These are phyloP conservation scores for Papilio elwesi DNA, from an alignment of 2,888 invertebrate genomes.

Conservation along the genomic window DNA sequence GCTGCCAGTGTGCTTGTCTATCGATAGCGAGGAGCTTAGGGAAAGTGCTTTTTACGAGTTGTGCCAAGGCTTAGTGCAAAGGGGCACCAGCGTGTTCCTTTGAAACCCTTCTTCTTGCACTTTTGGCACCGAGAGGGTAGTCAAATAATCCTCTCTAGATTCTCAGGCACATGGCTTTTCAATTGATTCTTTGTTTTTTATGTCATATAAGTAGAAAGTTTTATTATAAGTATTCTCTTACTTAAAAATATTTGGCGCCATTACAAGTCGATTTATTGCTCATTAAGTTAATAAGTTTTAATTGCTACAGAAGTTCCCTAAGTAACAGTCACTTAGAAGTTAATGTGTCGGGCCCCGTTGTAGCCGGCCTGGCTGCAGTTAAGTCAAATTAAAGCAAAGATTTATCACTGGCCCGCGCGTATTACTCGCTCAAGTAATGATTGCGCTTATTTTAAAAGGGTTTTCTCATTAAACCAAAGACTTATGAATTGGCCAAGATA, in stretches of 20 bases:
- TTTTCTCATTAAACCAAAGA: neutral
- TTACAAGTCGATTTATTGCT: conserved; percentile 6
- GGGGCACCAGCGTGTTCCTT: too few species aligned
- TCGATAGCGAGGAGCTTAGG: too few species aligned
- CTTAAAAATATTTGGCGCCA: neutral
- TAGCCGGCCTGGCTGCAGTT: conserved; percentile 3
- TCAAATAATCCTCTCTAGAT: too few species aligned
- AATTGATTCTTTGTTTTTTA: neutral
- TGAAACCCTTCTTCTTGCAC: too few species aligned
- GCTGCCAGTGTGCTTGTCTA: too few species aligned
- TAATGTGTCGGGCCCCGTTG: neutral
- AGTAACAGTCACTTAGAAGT: conserved; percentile 10
- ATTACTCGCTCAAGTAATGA: neutral
- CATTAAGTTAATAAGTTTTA: conserved; percentile 7
- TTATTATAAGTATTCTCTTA: neutral
- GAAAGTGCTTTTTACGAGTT: too few species aligned
- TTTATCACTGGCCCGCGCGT: conserved; percentile 14
- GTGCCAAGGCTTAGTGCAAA: too few species aligned
- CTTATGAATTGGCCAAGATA: neutral
- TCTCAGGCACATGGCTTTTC: too few species aligned
- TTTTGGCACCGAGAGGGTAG: too few species aligned
- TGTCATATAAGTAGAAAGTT: neutral
- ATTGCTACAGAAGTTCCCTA: neutral
- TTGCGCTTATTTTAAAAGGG: neutral
- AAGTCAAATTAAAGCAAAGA: conserved; percentile 3